These are phyloP conservation scores for Argynnis bischoffii DNA, from an alignment of 2,888 invertebrate species.

Conservation along the genomic window DNA sequence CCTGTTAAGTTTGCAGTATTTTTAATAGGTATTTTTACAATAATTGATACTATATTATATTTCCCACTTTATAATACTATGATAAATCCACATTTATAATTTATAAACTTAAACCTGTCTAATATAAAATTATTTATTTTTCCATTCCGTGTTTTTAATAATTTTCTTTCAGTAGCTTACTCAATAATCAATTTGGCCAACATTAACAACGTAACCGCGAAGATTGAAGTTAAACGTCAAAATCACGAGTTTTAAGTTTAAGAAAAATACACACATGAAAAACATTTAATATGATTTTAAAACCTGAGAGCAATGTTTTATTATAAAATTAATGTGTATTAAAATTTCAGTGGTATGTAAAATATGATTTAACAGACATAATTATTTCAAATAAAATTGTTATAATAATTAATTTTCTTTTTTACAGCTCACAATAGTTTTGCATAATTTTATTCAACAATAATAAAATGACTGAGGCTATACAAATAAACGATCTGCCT, in stretches of 20 bases:
- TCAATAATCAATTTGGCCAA: slow-evolving; percentile 24
- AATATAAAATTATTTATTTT: too few species aligned
- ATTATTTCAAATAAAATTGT: neutral
- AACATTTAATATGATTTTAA: too few species aligned
- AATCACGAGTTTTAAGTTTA: slow-evolving; percentile 56
- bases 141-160: neutral
- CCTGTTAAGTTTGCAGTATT: too few species aligned
- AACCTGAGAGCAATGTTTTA: too few species aligned
- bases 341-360: neutral
- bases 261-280: too few species aligned
- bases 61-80: too few species aligned
- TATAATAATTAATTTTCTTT: neutral
- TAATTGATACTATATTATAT: too few species aligned
- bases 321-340: too few species aligned
- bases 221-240: slow-evolving; percentile 50
- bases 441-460: neutral
- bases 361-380: neutral
- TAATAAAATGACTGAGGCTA: slow-evolving; percentile 47
- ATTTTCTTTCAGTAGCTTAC: slow-evolving; percentile 1
- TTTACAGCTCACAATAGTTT: slow-evolving; percentile 37
- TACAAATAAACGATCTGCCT: slow-evolving; percentile 52
- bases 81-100: too few species aligned
- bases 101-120: too few species aligned
- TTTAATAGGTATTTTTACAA: too few species aligned
- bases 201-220: slow-evolving; percentile 37